phyloP scores from a whole-genome alignment of 2,113 vertebrate genomes.

The Lophura nycthemera region DNA sequence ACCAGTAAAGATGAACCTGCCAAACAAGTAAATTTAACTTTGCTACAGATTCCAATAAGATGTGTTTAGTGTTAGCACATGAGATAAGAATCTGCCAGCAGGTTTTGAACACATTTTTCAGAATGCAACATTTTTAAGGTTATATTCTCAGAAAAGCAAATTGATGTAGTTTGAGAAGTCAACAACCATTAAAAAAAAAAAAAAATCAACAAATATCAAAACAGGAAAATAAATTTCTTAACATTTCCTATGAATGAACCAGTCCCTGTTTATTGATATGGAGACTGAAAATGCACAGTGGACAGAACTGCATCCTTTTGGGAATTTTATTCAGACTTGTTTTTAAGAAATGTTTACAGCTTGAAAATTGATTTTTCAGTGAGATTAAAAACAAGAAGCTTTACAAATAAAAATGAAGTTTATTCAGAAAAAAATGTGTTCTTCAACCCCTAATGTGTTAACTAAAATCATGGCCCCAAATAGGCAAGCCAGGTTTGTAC shows the following conservation, averaged over 20 bases:
- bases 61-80: fast-evolving
- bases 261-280: neutral
- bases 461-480: too few relatives aligned
- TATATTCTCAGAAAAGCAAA: neutral
- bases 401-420: neutral
- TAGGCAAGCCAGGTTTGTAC: too few relatives aligned
- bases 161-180: neutral
- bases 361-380: neutral
- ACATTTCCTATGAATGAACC: neutral
- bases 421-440: neutral
- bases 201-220: neutral
- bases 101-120: neutral
- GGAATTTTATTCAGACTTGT: neutral
- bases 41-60: neutral
- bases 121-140: neutral
- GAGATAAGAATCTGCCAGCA: neutral
- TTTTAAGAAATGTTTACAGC: neutral
- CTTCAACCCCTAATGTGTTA: too few relatives aligned
- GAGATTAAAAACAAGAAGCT: neutral
- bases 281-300: neutral
- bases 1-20: neutral
- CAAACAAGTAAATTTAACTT: neutral
- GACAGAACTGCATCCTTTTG: neutral
- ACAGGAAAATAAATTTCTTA: neutral
- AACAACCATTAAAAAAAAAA: neutral